Base-by-base conservation (phyloP, 2,113 vertebrate species). In the Entelurus aequoreus region DNA sequence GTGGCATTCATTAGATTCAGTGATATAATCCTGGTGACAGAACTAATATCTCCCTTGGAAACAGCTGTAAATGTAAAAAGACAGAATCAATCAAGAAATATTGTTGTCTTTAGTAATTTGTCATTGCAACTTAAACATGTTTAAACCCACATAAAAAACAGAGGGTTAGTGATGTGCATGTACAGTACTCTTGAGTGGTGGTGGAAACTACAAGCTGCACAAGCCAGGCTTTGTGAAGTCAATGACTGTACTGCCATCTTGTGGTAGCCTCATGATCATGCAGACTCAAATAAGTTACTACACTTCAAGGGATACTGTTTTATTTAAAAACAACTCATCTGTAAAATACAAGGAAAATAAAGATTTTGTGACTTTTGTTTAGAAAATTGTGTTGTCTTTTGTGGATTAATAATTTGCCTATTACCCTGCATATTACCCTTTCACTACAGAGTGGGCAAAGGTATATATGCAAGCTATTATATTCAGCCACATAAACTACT, bases 221-320 rank as follows among this genome's bases (percentile, higher is more conserved):
- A 42, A 4, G 6, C 21, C 38, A 60, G 38, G 9, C 19, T 10
- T 12, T 79, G 9, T 74, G 60, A 6, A 76, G 63, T 44, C 40
- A 51, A 51, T 66, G n/a, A 55, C 0, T 10, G 1, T 19, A 55
- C 0, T 10, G 1, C 81, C 69, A 51, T 48, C 81, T 64, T 44
- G 78, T 85, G 85, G 40, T 38, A 0, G 35, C 28, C 21, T 8
- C 0, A 1, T 10, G 15, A 2, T 54, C 56, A 44, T 79, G 60
- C 76, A 79, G 5, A 4, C 0, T 14, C 7, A 35, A 6, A 37
- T 9, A 3, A 60, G 10, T 14, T 40, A 4, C 7, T 40, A 4
- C 7, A 15, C 9, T 56, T 46, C 12, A 6, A 12, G 10, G 42
- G 42, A 46, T 28, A 28, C 10, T 1, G 44, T 47, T 47, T 47